A percentile compares a stretch with the other conserved stretches of the same genome.
Evolutionary conservation across 1,140 invertebrate species (phyloP).

Genomic region (Brachionus koreanus): DNA sequence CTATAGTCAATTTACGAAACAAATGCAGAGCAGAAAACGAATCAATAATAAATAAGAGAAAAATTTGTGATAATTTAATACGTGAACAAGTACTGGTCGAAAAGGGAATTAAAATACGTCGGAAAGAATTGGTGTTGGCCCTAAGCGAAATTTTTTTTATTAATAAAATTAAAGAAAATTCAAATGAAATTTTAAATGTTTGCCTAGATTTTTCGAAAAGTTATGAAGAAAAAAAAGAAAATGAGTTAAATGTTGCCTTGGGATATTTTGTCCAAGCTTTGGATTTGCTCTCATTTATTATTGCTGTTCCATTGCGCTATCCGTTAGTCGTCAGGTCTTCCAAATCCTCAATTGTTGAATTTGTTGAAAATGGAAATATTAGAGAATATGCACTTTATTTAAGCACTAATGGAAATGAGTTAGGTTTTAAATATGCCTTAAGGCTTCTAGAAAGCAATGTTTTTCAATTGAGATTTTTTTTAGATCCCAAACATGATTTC

Average conservation of each 20-base stretch:
- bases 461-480: slow-evolving; percentile 11
- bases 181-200: neutral
- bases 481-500: neutral
- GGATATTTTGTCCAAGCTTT: neutral
- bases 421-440: neutral
- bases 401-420: neutral
- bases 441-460: slow-evolving; percentile 1
- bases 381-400: slow-evolving; percentile 12
- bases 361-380: neutral
- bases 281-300: neutral
- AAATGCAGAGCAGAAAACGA: neutral
- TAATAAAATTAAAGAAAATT: neutral
- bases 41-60: neutral
- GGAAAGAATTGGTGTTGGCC: neutral
- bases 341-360: slow-evolving; percentile 28
- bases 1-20: neutral
- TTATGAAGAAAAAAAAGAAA: neutral
- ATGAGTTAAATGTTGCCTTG: neutral
- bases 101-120: neutral
- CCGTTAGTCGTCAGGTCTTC: neutral
- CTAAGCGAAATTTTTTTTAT: neutral
- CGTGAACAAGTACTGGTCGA: neutral
- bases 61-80: neutral
- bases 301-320: neutral
- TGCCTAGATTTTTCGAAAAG: neutral